phyloP scores from a whole-genome alignment of 2,888 invertebrate species.

The Drosophila kambysellisi region DNA sequence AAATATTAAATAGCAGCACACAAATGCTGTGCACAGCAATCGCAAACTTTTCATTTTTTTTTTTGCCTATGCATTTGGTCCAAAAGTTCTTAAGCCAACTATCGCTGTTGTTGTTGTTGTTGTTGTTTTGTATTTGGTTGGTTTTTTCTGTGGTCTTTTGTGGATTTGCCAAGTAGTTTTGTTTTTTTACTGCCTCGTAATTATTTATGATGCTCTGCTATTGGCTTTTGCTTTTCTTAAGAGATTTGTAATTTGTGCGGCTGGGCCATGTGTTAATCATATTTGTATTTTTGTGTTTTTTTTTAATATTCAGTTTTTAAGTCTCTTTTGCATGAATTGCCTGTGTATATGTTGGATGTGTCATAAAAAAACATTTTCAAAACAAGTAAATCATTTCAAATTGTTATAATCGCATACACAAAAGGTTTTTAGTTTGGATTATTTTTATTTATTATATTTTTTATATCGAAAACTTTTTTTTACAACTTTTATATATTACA shows the following conservation, averaged over 20 bases:
- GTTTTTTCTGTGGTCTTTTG: conserved; percentile 39
- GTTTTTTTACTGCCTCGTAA: conserved; percentile 56
- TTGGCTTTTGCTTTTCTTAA: conserved; percentile 46
- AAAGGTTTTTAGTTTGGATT: background rate
- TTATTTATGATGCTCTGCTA: conserved; percentile 53
- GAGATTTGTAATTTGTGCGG: conserved; percentile 46
- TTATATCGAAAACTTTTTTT: background rate
- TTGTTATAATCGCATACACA: conserved; percentile 8
- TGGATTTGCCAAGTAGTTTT: conserved; percentile 57
- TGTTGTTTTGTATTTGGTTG: conserved; percentile 5
- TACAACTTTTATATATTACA: background rate
- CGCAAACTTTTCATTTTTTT: conserved; percentile 60
- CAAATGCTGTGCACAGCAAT: conserved; percentile 69
- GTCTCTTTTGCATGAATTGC: conserved; percentile 2
- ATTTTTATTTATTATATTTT: too few relatives aligned
- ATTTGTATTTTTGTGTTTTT: conserved; percentile 16
- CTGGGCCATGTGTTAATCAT: conserved; percentile 67
- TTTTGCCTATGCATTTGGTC: conserved; percentile 15
- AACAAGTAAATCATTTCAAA: conserved; percentile 30
- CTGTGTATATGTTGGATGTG: conserved; percentile 12
- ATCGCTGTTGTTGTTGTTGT: conserved; percentile 13
- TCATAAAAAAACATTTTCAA: conserved; percentile 23
- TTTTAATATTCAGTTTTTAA: conserved; percentile 11
- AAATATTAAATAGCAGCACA: conserved; percentile 77
- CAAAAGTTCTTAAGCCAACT: conserved; percentile 13